Evolutionary conservation across 1,140 invertebrate species (phyloP).

Genomic region (Drosophila arizonae): DNA sequence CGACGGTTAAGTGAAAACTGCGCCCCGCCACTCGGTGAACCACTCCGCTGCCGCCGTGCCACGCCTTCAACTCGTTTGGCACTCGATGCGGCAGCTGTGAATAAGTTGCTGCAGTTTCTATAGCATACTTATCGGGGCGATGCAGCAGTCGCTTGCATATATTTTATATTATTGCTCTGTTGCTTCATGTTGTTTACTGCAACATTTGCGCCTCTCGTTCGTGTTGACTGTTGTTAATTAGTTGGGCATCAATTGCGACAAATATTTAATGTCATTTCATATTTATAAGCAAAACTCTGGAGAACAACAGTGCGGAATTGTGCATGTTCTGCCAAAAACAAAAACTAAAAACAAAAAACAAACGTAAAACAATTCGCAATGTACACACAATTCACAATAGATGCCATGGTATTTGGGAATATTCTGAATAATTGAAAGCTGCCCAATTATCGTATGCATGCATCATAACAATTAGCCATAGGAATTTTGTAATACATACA

Average conservation of each 20-base stretch:
- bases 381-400: background rate
- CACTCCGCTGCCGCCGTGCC: background rate
- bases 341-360: too few relatives aligned
- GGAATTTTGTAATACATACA: background rate
- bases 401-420: slow-evolving; percentile 31
- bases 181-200: background rate
- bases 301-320: slow-evolving; percentile 37
- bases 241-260: slow-evolving; percentile 40
- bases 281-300: slow-evolving; percentile 57
- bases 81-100: slow-evolving; percentile 45
- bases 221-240: slow-evolving; percentile 64
- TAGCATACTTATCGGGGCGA: slow-evolving; percentile 26
- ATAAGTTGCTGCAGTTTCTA: slow-evolving; percentile 56
- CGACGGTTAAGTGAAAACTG: slow-evolving; percentile 45
- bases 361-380: slow-evolving; percentile 18
- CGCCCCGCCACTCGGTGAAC: slow-evolving; percentile 25
- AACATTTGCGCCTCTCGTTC: slow-evolving; percentile 13
- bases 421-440: slow-evolving; percentile 68
- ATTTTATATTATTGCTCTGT: background rate
- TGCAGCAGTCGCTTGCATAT: background rate
- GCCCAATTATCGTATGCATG: slow-evolving; percentile 59
- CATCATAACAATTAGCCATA: slow-evolving; percentile 63
- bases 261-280: slow-evolving; percentile 57
- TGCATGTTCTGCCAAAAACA: background rate
- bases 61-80: too few relatives aligned